These are phyloP conservation scores for Luffia ferchaultella DNA, from an alignment of 2,888 invertebrate species.

Conservation along the genomic window DNA sequence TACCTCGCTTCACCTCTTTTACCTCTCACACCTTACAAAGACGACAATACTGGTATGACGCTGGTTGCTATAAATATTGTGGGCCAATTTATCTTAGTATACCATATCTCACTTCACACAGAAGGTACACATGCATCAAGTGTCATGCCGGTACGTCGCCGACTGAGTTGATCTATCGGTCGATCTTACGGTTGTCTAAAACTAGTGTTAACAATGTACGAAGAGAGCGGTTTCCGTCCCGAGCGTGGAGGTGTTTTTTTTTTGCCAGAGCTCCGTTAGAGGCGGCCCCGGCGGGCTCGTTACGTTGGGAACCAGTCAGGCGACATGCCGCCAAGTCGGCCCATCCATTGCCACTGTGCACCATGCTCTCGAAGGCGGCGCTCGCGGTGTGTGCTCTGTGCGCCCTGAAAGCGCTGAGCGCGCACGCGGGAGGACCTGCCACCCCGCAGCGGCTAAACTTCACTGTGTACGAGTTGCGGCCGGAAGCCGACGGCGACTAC, in stretches of 20 bases:
- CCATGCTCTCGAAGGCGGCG: not conserved
- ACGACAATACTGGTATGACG: too few relatives aligned
- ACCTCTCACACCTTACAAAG: too few relatives aligned
- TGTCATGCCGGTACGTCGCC: too few relatives aligned
- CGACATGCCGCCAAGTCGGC: not conserved
- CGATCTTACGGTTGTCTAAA: too few relatives aligned
- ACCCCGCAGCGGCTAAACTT: slow-evolving; percentile 30
- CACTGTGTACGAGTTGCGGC: slow-evolving; percentile 52
- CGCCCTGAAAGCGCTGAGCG: slow-evolving; percentile 14
- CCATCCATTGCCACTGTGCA: not conserved
- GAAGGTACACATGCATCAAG: too few relatives aligned
- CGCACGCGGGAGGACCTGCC: slow-evolving; percentile 43
- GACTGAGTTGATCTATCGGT: too few relatives aligned
- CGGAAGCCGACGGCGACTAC: slow-evolving; percentile 33
- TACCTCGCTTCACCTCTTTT: too few relatives aligned
- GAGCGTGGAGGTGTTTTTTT: slow-evolving; percentile 31
- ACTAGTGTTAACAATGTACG: not conserved
- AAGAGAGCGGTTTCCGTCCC: not conserved
- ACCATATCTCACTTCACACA: too few relatives aligned
- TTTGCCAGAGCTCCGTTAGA: slow-evolving; percentile 57
- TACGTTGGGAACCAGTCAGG: not conserved
- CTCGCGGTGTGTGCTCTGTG: not conserved
- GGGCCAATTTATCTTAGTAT: too few relatives aligned
- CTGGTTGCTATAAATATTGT: too few relatives aligned
- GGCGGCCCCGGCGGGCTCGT: not conserved